Evolutionary conservation across 1,140 invertebrate species (phyloP), one percentile per base, ranked within the genome.

Genomic region (Olivierus martensii): DNA sequence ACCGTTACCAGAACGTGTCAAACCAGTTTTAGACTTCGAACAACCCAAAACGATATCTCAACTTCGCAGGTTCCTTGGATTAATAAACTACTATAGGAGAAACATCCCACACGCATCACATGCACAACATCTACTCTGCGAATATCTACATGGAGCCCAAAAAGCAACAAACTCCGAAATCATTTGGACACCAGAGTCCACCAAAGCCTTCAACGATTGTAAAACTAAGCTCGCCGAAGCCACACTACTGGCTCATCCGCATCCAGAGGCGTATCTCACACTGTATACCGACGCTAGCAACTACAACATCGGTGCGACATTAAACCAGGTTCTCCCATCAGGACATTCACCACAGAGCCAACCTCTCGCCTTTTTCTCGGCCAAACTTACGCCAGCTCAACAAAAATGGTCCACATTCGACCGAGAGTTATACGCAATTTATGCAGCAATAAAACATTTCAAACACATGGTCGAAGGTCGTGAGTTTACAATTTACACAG

Each of bases 41-140:
- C 34, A 47, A 68, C 71, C 2, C 49, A 17, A n/a, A 38, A 61
- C 69, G 51, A 48, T 62, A 22, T 57, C 60, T n/a, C 52, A 69
- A 54, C 38, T 71, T 7, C 57, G 62, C 43, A 48, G 61, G 3
- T 70, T 68, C 55, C n/a, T 67, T 11, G 70, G 69, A 9, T 49
- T 69, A 19, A 48, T 71, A 2, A 69, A 68, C 51, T 70, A 63
- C 59, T 72, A 72, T 10, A 19, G 41, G 5, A 19, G 57, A 58
- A 57, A 69, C 51, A 48, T 70, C 12, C 54, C 49, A 22, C 60
- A 65, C 44, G 53, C 65, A 7, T 54, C 63, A 1, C 21, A 47
- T 1, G 28, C 55, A 0, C 56, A 55, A 43, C 15, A 35, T 3
- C 52, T 54, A 17, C 48, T 61, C 3, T 41, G 58, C 14, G 50